Evolutionary conservation across 2,888 invertebrate species (phyloP).

Genomic region (Dendrolimus houi): DNA sequence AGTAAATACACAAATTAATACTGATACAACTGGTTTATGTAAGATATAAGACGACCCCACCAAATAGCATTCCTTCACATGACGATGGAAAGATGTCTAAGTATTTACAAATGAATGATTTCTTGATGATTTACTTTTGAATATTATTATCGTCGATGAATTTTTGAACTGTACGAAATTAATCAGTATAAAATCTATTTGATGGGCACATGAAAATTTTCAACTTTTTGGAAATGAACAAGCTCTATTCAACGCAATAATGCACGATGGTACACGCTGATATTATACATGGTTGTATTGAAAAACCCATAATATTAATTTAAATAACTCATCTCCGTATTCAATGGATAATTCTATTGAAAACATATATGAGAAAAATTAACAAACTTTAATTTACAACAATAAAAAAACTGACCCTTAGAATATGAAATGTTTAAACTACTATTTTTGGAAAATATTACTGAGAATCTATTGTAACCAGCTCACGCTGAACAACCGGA

Average conservation of each 20-base stretch:
- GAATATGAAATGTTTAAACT: too few species aligned
- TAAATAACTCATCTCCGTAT: too few species aligned
- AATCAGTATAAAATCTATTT: constrained; percentile 19
- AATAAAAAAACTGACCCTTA: too few species aligned
- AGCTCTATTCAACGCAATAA: constrained; percentile 48
- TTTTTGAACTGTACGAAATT: constrained; percentile 6
- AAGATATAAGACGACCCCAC: constrained; percentile 47
- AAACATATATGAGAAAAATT: too few species aligned
- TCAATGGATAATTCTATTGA: too few species aligned
- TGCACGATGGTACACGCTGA: constrained; percentile 9
- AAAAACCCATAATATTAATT: too few species aligned
- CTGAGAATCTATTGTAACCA: too few species aligned
- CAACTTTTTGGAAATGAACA: constrained; percentile 8
- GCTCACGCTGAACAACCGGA: too few species aligned
- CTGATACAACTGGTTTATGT: constrained; percentile 45
- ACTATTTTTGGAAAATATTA: too few species aligned
- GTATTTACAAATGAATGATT: constrained; percentile 53
- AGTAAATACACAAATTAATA: constrained; percentile 40
- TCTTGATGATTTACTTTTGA: constrained; percentile 8
- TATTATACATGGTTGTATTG: constrained; percentile 1
- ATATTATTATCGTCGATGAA: constrained; percentile 32
- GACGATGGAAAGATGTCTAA: constrained; percentile 22
- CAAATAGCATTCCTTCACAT: constrained; percentile 24
- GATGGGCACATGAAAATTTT: constrained; percentile 20
- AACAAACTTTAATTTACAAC: too few species aligned